These are phyloP conservation scores for Amphiprion clarkii DNA, from an alignment of 2,797 vertebrate genomes.

Conservation along the genomic window DNA sequence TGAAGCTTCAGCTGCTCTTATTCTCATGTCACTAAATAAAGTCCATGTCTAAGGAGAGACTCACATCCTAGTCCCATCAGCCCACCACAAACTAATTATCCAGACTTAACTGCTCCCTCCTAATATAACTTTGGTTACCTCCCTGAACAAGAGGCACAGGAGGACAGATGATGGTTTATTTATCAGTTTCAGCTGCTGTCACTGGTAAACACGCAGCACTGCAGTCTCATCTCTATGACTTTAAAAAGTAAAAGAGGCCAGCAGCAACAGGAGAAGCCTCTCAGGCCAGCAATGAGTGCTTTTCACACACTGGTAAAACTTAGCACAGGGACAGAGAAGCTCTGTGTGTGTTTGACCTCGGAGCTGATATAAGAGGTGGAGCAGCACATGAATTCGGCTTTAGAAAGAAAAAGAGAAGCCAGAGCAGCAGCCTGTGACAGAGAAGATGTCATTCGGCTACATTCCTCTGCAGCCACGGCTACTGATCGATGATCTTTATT, in stretches of 20 bases:
- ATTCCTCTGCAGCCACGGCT: constrained; percentile 29
- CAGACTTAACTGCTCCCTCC: not conserved
- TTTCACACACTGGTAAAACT: constrained; percentile 56
- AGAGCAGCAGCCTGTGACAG: constrained; percentile 10
- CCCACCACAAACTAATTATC: constrained; percentile 9
- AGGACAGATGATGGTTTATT: constrained; percentile 15
- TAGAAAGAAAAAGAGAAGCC: constrained; percentile 18
- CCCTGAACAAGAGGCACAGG: not conserved
- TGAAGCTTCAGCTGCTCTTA: not conserved
- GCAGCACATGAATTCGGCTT: constrained; percentile 53
- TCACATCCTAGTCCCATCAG: not conserved
- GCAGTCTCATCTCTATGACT: constrained; percentile 19
- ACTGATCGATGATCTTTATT: constrained; percentile 18
- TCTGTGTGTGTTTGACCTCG: constrained; percentile 64
- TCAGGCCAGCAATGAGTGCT: constrained; percentile 3
- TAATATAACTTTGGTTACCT: constrained; percentile 16
- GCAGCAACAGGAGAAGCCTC: constrained; percentile 27
- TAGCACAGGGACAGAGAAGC: constrained; percentile 50
- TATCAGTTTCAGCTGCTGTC: constrained; percentile 25
- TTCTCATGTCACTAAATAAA: not conserved
- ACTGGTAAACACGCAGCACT: constrained; percentile 26
- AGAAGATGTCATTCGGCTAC: constrained; percentile 5
- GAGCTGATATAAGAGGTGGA: constrained; percentile 40
- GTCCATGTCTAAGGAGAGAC: not conserved
- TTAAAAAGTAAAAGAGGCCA: constrained; percentile 19